phyloP scores from a whole-genome alignment of 2,113 vertebrate species.

The Phalacrocorax aristotelis region DNA sequence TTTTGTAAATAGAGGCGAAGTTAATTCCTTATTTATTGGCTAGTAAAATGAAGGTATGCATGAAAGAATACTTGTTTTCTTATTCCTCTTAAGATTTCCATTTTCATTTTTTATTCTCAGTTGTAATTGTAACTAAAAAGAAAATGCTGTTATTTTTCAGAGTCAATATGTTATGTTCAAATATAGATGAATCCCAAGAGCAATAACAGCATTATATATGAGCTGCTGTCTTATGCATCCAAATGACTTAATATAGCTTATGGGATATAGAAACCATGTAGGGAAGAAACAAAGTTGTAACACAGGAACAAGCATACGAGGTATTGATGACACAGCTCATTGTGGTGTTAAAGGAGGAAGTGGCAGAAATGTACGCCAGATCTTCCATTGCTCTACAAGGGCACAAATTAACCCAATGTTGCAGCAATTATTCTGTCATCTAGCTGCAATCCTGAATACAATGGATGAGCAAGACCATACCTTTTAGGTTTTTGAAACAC shows the following conservation, averaged over 20 bases:
- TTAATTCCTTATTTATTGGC: background rate
- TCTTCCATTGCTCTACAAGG: slow-evolving; percentile 38
- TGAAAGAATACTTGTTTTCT: background rate
- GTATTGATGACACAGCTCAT: slow-evolving; percentile 13
- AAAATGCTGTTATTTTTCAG: background rate
- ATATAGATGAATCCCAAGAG: background rate
- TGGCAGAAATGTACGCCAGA: slow-evolving; percentile 53
- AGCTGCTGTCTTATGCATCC: background rate
- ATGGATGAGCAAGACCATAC: background rate
- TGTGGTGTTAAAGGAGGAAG: slow-evolving; percentile 26
- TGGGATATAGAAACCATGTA: background rate
- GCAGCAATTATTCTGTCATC: background rate
- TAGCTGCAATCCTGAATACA: background rate
- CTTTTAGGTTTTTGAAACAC: background rate
- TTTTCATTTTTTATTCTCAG: background rate
- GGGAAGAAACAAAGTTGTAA: background rate
- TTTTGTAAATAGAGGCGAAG: background rate
- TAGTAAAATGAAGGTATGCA: background rate
- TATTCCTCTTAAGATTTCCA: background rate
- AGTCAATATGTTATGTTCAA: background rate
- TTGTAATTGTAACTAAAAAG: background rate
- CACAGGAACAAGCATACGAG: background rate
- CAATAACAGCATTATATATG: background rate
- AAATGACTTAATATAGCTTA: background rate
- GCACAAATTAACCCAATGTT: slow-evolving; percentile 19